phyloP scores from a whole-genome alignment of 1,140 invertebrate genomes.

The Popillia japonica region DNA sequence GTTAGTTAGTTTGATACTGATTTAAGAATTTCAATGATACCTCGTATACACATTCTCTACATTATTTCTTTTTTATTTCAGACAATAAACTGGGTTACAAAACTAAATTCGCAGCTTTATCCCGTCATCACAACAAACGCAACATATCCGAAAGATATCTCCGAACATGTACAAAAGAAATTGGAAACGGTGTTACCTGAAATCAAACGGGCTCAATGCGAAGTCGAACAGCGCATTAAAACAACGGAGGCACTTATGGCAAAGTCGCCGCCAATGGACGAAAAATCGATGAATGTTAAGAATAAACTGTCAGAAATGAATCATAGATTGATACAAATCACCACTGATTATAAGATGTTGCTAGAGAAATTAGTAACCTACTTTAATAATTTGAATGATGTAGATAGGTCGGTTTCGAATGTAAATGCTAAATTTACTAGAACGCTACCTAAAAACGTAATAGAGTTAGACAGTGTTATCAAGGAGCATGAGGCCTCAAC shows the following conservation, averaged over 20 bases:
- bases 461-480: constrained; percentile 64
- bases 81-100: constrained; percentile 79
- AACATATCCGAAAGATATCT: constrained; percentile 66
- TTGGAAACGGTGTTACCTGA: constrained; percentile 68
- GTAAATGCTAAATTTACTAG: constrained; percentile 47
- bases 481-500: constrained; percentile 69
- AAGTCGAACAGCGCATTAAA: constrained; percentile 76
- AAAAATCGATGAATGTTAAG: constrained; percentile 59
- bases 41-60: too few species aligned
- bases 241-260: constrained; percentile 66
- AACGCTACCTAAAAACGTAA: constrained; percentile 60
- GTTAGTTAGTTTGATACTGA: too few species aligned
- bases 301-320: constrained; percentile 71
- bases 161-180: constrained; percentile 69
- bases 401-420: constrained; percentile 59
- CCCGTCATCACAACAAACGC: constrained; percentile 75
- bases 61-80: constrained; percentile 61
- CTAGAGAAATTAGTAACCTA: constrained; percentile 76
- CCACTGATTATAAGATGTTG: constrained; percentile 77
- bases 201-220: constrained; percentile 71
- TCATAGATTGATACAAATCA: constrained; percentile 71
- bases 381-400: constrained; percentile 74
- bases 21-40: neutral
- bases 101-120: constrained; percentile 78
- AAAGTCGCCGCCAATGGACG: constrained; percentile 51